Base-by-base conservation (phyloP, 2,888 invertebrate genomes). In the Cactoblastis cactorum region DNA sequence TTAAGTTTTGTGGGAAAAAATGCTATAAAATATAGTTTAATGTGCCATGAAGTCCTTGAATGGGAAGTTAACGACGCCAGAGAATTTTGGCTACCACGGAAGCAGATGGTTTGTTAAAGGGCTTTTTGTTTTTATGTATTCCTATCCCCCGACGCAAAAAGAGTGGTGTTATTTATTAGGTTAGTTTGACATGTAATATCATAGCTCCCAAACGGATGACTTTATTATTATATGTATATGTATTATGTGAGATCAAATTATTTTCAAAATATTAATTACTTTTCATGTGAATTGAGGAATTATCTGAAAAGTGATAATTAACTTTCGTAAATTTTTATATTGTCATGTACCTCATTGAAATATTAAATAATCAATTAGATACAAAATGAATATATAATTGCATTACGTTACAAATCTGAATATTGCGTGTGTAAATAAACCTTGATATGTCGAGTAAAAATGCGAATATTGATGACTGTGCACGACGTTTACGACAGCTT, bases 1-100 rank as follows among this genome's bases (percentile, higher is more conserved):
- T 61, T 58, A 58, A 46, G 14, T 19, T 14, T 12, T 34, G 19
- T 33, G 19, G 19, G 45, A 19, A 18, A 43, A 33, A 45, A 19
- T 14, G 8, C 12, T 11, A 32, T 32, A 14, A 43, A 17, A 12
- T n/a, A 8, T 37, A 9, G 15, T 37, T 17, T 37, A 18, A 37
- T 37, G 37, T 37, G 17, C 37, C 37, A 17, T 17, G 17, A 37
- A 37, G 37, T 33, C 33, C 33, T 33, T n/a, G 33, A 8, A 2
- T 17, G 39, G 12, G 5, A n/a, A 6, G 39, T 12, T 22, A 22
- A 39, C 22, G 6, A 1, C 12, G 39, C 12, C 12, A 22, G 12
- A 39, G 22, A 39, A 22, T 39, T n/a, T 39, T 22, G 22, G 19
- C 22, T 12, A n/a, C n/a, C n/a, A 15, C 18, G 6, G 39, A 2